Percentiles rank a stretch among this genome's conserved stretches.
phyloP scores from a whole-genome alignment of 2,888 invertebrate genomes.

The Nezara viridula region DNA sequence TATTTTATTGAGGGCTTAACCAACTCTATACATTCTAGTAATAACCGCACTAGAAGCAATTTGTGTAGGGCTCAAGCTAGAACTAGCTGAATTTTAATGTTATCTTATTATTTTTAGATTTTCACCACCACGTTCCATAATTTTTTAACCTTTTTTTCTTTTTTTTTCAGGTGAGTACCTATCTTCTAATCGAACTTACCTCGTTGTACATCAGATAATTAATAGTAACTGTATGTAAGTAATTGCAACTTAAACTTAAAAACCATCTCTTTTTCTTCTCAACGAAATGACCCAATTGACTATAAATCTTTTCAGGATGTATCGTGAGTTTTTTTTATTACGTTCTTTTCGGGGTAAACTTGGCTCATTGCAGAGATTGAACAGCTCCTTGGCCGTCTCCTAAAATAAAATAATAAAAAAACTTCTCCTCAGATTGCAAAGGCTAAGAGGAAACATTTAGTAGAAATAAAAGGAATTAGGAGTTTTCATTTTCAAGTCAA shows the following conservation, averaged over 20 bases:
- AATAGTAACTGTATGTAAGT: too few relatives aligned
- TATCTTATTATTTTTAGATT: not conserved
- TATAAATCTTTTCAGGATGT: too few relatives aligned
- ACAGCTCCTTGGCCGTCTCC: not conserved
- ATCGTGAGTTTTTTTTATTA: not conserved
- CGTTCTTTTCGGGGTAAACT: not conserved
- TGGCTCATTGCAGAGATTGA: not conserved
- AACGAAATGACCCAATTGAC: too few relatives aligned
- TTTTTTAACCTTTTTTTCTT: not conserved
- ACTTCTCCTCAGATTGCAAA: not conserved
- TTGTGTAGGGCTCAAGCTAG: not conserved
- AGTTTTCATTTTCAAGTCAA: not conserved
- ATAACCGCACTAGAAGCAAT: not conserved
- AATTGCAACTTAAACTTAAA: too few relatives aligned
- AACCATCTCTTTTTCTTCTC: too few relatives aligned
- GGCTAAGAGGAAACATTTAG: not conserved
- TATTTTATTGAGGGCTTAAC: not conserved
- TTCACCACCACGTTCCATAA: not conserved
- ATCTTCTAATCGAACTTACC: not conserved
- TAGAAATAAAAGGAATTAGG: slow-evolving; percentile 13
- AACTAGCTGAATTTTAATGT: not conserved
- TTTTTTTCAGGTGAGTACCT: not conserved
- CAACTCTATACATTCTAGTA: not conserved
- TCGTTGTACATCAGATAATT: too few relatives aligned
- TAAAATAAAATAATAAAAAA: not conserved